These are phyloP conservation scores for Crypturellus undulatus DNA, from an alignment of 2,113 vertebrate species.

Conservation along the genomic window DNA sequence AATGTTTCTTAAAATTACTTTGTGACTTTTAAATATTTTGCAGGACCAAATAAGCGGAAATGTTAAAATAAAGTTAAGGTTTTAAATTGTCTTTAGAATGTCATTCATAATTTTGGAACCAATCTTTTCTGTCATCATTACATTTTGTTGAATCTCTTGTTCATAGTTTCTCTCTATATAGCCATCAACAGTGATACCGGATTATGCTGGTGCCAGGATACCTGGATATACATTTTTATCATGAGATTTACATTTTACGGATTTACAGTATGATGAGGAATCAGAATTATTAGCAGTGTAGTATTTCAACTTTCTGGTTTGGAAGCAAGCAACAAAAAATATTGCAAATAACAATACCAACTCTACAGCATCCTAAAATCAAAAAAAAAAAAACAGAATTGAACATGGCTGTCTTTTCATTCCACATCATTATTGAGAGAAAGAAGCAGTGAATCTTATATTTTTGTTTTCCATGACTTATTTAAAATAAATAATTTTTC, in stretches of 20 bases:
- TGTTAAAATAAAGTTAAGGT: neutral
- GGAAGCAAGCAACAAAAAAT: neutral
- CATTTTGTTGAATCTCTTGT: slow-evolving; percentile 24
- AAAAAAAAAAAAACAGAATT: neutral
- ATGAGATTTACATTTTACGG: neutral
- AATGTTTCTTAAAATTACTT: slow-evolving; percentile 41
- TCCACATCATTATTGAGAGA: neutral
- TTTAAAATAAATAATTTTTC: neutral
- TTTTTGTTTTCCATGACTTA: neutral
- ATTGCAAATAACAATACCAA: neutral
- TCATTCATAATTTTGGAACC: slow-evolving; percentile 2
- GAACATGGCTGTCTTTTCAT: neutral
- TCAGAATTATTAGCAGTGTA: slow-evolving; percentile 8
- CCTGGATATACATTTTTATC: neutral
- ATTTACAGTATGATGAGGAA: neutral
- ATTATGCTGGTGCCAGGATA: neutral
- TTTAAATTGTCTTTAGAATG: slow-evolving; percentile 28
- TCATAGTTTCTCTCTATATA: neutral
- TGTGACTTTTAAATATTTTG: slow-evolving; percentile 31
- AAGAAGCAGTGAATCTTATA: neutral
- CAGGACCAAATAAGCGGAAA: neutral
- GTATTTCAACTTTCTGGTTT: slow-evolving; percentile 24
- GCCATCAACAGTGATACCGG: neutral
- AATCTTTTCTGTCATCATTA: slow-evolving; percentile 8
- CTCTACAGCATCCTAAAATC: neutral